Evolutionary conservation across 1,140 invertebrate species (phyloP).

Genomic region (Brachionus plicatilis): DNA sequence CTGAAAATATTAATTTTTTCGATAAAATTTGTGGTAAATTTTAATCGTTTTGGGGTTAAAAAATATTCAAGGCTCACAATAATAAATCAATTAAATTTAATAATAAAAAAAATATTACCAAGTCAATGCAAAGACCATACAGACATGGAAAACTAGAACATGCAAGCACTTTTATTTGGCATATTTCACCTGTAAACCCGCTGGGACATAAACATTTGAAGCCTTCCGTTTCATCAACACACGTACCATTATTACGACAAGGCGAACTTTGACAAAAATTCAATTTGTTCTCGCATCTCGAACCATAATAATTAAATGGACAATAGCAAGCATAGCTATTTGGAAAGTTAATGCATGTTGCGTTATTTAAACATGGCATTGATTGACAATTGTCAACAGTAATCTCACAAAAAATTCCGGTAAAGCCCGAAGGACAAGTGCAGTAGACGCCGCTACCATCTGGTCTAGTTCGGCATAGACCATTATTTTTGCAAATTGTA

Average conservation of each 20-base stretch:
- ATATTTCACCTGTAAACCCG: constrained; percentile 69
- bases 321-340: constrained; percentile 20
- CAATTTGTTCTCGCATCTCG: background rate
- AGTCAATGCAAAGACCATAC: background rate
- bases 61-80: too few species aligned
- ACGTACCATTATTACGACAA: constrained; percentile 62
- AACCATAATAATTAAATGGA: constrained; percentile 14
- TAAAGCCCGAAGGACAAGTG: constrained; percentile 35
- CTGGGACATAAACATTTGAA: constrained; percentile 76
- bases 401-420: constrained; percentile 13
- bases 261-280: constrained; percentile 49
- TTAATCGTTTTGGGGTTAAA: too few species aligned
- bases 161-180: constrained; percentile 40
- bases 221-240: constrained; percentile 60
- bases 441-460: background rate
- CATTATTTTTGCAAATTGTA: constrained; percentile 32
- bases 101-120: background rate
- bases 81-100: too few species aligned
- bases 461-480: constrained; percentile 5
- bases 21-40: too few species aligned
- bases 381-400: constrained; percentile 22
- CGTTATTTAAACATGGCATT: constrained; percentile 7
- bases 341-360: constrained; percentile 15
- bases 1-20: too few species aligned
- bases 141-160: constrained; percentile 33